Base-by-base conservation (phyloP, 2,888 invertebrate species). In the Furcula furcula region DNA sequence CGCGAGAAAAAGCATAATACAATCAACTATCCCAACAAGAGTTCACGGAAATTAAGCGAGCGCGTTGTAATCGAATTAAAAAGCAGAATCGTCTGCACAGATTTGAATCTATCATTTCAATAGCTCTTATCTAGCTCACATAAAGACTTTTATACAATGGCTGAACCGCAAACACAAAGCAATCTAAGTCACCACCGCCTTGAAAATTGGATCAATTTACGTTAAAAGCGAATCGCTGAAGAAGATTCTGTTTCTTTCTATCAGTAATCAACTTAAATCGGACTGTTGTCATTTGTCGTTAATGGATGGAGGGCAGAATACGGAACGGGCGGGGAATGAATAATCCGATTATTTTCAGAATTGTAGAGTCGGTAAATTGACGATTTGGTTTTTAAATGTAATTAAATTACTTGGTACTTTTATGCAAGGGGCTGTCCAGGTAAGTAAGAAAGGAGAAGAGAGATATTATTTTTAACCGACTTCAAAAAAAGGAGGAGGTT, bases 141-240 rank as follows among this genome's bases (percentile, higher is more conserved):
- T n/a, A n/a, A n/a, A n/a, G n/a, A n/a, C n/a, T n/a, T n/a, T n/a
- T n/a, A n/a, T n/a, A n/a, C n/a, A n/a, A n/a, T n/a, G n/a, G n/a
- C n/a, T n/a, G n/a, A n/a, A n/a, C n/a, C n/a, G n/a, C n/a, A n/a
- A n/a, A n/a, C n/a, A n/a, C n/a, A n/a, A n/a, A n/a, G n/a, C n/a
- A n/a, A n/a, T n/a, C n/a, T n/a, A n/a, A n/a, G n/a, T n/a, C n/a
- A n/a, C n/a, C n/a, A 43, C 50, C 50, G 59, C 50, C 59, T 51
- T 48, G 57, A 59, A 64, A 74, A 75, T 71, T 63, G 60, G 73
- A 72, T 73, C 74, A 76, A 71, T 74, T 74, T 70, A 58, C 64
- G 59, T 65, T 68, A 65, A 68, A 56, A 66, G 71, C 62, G 63
- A 76, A 72, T 76, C 62, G 65, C 57, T 52, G 51, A 52, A 57